phyloP scores from a whole-genome alignment of 2,888 invertebrate genomes.

The Protula sp. region DNA sequence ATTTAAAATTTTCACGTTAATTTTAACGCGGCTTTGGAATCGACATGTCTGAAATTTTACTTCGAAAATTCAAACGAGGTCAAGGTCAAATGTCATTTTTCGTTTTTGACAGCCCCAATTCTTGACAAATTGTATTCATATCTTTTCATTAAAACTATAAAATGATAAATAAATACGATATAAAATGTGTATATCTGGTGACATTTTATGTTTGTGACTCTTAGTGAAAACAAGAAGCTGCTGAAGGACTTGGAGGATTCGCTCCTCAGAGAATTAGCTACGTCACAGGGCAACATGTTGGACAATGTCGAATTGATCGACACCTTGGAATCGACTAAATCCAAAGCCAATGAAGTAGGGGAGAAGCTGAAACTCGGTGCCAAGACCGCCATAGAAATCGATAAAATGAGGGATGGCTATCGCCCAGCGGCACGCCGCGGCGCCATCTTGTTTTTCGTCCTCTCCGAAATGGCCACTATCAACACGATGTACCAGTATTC shows the following conservation, averaged over 20 bases:
- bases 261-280: slow-evolving; percentile 74
- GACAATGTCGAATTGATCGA: slow-evolving; percentile 81
- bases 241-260: slow-evolving; percentile 81
- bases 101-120: no score
- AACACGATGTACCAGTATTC: slow-evolving; percentile 92
- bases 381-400: slow-evolving; percentile 74
- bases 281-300: slow-evolving; percentile 85
- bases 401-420: slow-evolving; percentile 77
- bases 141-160: no score
- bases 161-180: no score
- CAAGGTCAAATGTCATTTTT: no score
- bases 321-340: slow-evolving; percentile 83
- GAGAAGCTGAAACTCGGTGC: slow-evolving; percentile 73
- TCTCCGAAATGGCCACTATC: slow-evolving; percentile 82
- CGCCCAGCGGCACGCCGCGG: slow-evolving; percentile 79
- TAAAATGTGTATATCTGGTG: no score
- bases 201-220: no score
- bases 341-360: slow-evolving; percentile 73
- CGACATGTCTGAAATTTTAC: neutral
- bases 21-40: no score
- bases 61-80: no score
- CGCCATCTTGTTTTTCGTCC: slow-evolving; percentile 82
- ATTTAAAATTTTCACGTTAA: neutral
- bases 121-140: no score
- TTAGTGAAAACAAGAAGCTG: slow-evolving; percentile 74